phyloP scores from a whole-genome alignment of 2,888 invertebrate species.

The Torymus texanus region DNA sequence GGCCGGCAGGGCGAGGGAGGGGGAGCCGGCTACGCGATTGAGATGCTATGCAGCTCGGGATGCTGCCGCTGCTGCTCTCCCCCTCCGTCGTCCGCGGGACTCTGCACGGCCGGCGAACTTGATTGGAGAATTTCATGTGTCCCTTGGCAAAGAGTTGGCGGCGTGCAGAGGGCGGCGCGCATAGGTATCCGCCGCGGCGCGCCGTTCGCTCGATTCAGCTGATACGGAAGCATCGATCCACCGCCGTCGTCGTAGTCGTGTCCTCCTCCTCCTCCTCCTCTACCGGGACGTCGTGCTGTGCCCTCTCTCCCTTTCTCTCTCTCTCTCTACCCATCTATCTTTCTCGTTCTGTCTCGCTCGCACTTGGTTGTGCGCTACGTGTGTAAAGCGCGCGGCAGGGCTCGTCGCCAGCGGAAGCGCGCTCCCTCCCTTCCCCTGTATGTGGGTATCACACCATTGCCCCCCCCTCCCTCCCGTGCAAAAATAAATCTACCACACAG shows the following conservation, averaged over 20 bases:
- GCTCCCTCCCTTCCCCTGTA: no score
- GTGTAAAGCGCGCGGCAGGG: neutral
- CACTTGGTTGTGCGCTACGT: neutral
- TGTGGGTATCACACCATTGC: no score
- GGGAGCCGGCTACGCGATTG: no score
- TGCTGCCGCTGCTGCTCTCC: neutral
- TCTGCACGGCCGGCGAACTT: neutral
- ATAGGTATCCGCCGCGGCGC: slow-evolving; percentile 46
- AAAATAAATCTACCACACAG: no score
- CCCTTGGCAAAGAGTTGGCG: slow-evolving; percentile 25
- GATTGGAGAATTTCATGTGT: slow-evolving; percentile 39
- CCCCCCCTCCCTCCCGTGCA: no score
- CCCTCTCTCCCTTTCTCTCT: neutral
- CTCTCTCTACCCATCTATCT: neutral
- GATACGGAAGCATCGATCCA: slow-evolving; percentile 56
- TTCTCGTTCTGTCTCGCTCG: neutral
- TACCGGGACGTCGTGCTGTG: neutral
- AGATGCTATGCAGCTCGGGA: no score
- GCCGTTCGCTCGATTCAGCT: slow-evolving; percentile 53
- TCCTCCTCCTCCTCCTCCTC: slow-evolving; percentile 7
- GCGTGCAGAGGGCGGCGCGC: slow-evolving; percentile 12
- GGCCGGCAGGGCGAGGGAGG: no score
- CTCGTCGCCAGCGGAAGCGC: no score
- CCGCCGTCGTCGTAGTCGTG: slow-evolving; percentile 27
- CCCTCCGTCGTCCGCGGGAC: neutral